Evolutionary conservation across 2,888 invertebrate genomes (phyloP).

Genomic region (Leptinotarsa peninsularis): DNA sequence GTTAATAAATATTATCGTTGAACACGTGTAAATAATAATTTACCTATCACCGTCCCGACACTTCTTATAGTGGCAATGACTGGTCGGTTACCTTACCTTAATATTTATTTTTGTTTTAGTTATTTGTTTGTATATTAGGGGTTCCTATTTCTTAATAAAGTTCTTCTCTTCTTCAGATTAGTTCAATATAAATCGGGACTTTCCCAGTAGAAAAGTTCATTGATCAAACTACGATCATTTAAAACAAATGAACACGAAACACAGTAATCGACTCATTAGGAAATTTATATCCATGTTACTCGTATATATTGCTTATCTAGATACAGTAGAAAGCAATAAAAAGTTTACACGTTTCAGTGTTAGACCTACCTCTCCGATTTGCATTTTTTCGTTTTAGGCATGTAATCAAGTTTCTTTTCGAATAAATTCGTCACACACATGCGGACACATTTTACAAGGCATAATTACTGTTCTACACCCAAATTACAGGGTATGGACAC

Average conservation of each 20-base stretch:
- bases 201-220: neutral
- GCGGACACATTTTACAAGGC: constrained; percentile 31
- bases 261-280: neutral
- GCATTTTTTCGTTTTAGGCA: constrained; percentile 29
- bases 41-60: too few relatives aligned
- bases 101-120: too few relatives aligned
- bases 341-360: constrained; percentile 12
- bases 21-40: too few relatives aligned
- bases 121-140: too few relatives aligned
- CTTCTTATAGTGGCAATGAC: too few relatives aligned
- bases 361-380: constrained; percentile 14
- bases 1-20: too few relatives aligned
- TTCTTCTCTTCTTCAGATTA: too few relatives aligned
- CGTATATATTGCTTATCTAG: neutral
- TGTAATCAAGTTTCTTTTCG: constrained; percentile 34
- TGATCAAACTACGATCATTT: neutral
- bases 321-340: constrained; percentile 14
- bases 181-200: too few relatives aligned
- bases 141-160: too few relatives aligned
- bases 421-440: constrained; percentile 40
- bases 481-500: constrained; percentile 35
- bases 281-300: neutral
- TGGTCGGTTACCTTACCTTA: too few relatives aligned
- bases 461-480: constrained; percentile 36
- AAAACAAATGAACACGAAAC: neutral